Conservation (phyloP, 2,888 invertebrate species). For the Patella ulyssiponensis region DNA sequence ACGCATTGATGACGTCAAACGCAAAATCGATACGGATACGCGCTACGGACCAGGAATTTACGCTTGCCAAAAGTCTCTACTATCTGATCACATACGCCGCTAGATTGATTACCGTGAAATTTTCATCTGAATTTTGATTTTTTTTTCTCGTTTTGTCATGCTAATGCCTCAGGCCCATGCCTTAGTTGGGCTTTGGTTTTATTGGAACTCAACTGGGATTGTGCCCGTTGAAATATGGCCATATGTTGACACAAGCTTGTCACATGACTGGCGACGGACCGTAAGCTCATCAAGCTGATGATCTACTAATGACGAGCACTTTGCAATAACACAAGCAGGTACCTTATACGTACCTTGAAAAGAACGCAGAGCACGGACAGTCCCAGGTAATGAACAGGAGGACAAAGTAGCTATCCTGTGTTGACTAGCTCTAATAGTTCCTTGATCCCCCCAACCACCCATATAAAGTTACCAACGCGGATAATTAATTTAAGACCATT, state of each 20-base stretch:
- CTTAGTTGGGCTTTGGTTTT: too few species aligned
- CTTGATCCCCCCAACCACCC: conserved; percentile 44
- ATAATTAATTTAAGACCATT: conserved; percentile 30
- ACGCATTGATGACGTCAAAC: too few species aligned
- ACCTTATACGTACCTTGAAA: conserved; percentile 45
- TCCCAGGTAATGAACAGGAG: conserved; percentile 30
- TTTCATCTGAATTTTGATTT: too few species aligned
- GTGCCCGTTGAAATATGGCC: conserved; percentile 16
- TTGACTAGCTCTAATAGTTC: conserved; percentile 35
- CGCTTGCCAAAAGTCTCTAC: too few species aligned
- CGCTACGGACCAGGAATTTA: too few species aligned
- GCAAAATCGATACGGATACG: too few species aligned
- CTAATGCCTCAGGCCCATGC: too few species aligned
- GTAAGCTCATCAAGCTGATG: conserved; percentile 31
- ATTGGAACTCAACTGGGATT: background rate
- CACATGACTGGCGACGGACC: background rate
- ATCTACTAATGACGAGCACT: conserved; percentile 17
- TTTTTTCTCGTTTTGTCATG: too few species aligned
- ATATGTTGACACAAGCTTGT: conserved; percentile 21
- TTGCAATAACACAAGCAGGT: conserved; percentile 33
- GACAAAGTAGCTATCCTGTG: conserved; percentile 37
- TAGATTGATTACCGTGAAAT: too few species aligned
- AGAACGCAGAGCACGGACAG: conserved; percentile 37
- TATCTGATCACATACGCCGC: too few species aligned
- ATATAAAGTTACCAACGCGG: conserved; percentile 31